Evolutionary conservation across 2,113 vertebrate species (phyloP).

Genomic region (Oncorhynchus keta): DNA sequence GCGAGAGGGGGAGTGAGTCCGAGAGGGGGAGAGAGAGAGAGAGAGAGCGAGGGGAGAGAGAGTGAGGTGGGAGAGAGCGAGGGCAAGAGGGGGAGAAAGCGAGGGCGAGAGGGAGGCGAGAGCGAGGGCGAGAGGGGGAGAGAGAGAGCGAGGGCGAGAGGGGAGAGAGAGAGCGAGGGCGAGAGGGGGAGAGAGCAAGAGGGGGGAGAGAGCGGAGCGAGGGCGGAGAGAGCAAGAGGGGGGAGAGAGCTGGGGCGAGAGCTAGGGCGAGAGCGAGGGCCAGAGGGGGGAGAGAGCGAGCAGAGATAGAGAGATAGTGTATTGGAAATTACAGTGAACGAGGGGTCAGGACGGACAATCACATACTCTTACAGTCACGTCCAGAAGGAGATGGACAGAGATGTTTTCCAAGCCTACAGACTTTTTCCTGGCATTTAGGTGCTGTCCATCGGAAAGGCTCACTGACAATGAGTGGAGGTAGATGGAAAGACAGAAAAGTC

Average conservation of each 20-base stretch:
- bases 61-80: no score
- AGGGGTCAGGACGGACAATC: slow-evolving; percentile 73
- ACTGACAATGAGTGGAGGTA: neutral
- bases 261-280: no score
- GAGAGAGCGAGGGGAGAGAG: no score
- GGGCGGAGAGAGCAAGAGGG: rapidly evolving
- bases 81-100: no score
- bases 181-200: no score
- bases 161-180: no score
- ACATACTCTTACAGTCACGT: slow-evolving; percentile 49
- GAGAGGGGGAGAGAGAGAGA: no score
- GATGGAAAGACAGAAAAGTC: neutral
- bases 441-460: slow-evolving; percentile 49
- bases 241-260: rapidly evolving
- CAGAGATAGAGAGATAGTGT: neutral
- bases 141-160: no score
- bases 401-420: neutral
- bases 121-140: no score
- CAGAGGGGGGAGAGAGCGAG: rapidly evolving
- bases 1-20: no score
- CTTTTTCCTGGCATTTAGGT: slow-evolving; percentile 78
- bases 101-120: no score
- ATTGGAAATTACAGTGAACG: slow-evolving; percentile 77
- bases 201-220: no score
- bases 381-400: neutral